Percentiles rank a stretch among this genome's conserved stretches.
Evolutionary conservation across 2,888 invertebrate species (phyloP).

Genomic region (Brachypterus glaber): DNA sequence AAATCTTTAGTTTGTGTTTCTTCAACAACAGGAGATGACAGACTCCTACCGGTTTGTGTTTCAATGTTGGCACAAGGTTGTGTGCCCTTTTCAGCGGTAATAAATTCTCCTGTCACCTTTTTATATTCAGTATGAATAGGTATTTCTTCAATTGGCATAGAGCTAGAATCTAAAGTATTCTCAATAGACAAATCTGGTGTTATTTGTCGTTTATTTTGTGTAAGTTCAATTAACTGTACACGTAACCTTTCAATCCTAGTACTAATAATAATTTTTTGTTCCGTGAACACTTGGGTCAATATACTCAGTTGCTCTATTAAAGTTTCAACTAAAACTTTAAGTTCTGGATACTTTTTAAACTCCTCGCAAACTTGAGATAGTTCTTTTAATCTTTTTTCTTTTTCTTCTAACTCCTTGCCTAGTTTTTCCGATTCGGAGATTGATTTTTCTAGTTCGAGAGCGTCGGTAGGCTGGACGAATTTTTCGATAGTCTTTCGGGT

Average conservation of each 20-base stretch:
- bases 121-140: conserved; percentile 28
- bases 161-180: conserved; percentile 59
- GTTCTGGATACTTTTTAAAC: conserved; percentile 42
- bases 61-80: conserved; percentile 43
- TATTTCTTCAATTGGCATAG: conserved; percentile 62
- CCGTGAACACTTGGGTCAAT: conserved; percentile 49
- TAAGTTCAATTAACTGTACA: conserved; percentile 39
- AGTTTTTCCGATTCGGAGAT: conserved; percentile 34
- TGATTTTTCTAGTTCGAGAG: conserved; percentile 31
- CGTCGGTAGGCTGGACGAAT: conserved; percentile 19
- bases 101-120: conserved; percentile 21
- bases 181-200: conserved; percentile 44
- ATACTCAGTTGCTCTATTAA: conserved; percentile 49
- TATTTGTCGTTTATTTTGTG: conserved; percentile 28
- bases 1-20: conserved; percentile 43
- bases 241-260: conserved; percentile 49
- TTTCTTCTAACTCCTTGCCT: conserved; percentile 38
- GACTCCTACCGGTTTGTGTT: conserved; percentile 59
- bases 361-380: conserved; percentile 43
- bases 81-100: conserved; percentile 20
- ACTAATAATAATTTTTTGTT: conserved; percentile 53
- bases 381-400: conserved; percentile 43
- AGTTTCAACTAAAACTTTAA: conserved; percentile 40
- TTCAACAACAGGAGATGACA: conserved; percentile 37
- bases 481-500: conserved; percentile 34